Evolutionary conservation across 2,888 invertebrate species (phyloP).

Genomic region (Atherix ibis): DNA sequence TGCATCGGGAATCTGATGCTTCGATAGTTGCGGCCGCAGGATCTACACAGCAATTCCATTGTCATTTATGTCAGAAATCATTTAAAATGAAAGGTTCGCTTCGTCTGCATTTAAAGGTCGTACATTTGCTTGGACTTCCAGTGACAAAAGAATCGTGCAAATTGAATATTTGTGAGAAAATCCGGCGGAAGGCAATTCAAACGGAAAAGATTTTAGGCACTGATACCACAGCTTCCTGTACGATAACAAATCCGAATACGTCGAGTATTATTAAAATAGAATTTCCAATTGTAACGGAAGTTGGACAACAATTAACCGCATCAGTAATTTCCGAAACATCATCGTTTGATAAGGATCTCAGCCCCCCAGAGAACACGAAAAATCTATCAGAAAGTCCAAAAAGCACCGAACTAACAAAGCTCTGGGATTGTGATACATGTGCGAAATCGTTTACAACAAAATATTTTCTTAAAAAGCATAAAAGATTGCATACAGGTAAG

Average conservation of each 20-base stretch:
- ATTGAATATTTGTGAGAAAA: constrained; percentile 9
- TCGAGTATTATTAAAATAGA: neutral
- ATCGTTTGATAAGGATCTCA: too few species aligned
- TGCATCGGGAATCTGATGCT: constrained; percentile 37
- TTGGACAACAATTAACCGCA: neutral
- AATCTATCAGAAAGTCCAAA: neutral
- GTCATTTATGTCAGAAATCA: constrained; percentile 61
- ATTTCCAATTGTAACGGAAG: neutral
- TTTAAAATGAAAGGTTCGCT: constrained; percentile 71
- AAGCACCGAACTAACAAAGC: constrained; percentile 45
- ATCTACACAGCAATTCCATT: constrained; percentile 37
- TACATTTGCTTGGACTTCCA: constrained; percentile 38
- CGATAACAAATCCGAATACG: neutral
- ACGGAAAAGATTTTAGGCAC: neutral
- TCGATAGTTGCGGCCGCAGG: constrained; percentile 26
- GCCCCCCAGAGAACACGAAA: neutral
- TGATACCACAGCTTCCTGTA: too few species aligned
- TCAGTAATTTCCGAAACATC: neutral
- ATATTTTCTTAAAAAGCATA: constrained; percentile 78
- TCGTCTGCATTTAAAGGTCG: constrained; percentile 66
- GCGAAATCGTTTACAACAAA: constrained; percentile 74
- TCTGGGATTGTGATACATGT: constrained; percentile 77
- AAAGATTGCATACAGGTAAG: constrained; percentile 65
- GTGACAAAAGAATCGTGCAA: constrained; percentile 16
- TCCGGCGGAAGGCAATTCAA: neutral